These are phyloP conservation scores for Abscondita cerata DNA, from an alignment of 2,888 invertebrate genomes.

Conservation along the genomic window DNA sequence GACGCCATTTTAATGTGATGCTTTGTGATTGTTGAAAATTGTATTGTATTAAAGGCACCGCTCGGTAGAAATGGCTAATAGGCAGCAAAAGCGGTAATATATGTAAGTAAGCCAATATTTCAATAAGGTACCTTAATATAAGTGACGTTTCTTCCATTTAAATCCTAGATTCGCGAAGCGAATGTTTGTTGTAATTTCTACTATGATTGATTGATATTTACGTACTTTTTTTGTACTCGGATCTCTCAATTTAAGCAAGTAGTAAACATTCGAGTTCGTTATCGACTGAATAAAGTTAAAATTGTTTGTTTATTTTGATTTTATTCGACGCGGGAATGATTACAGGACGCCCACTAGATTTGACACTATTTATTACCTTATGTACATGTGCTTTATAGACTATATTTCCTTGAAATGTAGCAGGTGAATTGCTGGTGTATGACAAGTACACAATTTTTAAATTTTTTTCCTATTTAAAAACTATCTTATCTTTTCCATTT, in stretches of 20 bases:
- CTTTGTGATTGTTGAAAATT: conserved; percentile 46
- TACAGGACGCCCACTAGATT: conserved; percentile 49
- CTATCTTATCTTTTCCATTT: too few relatives aligned
- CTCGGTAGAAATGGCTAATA: conserved; percentile 35
- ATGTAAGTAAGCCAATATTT: conserved; percentile 18
- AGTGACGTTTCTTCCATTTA: not conserved
- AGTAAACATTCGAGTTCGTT: not conserved
- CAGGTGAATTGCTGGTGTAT: conserved; percentile 20
- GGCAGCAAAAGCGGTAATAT: conserved; percentile 26
- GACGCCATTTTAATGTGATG: conserved; percentile 58
- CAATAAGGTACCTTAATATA: not conserved
- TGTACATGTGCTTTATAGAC: conserved; percentile 45
- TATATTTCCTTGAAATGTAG: conserved; percentile 39
- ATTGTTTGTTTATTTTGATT: conserved; percentile 42
- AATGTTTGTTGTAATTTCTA: not conserved
- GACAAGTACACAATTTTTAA: too few relatives aligned
- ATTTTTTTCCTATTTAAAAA: too few relatives aligned
- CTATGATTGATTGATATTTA: not conserved
- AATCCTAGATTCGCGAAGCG: not conserved
- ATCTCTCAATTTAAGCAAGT: not conserved
- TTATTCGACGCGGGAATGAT: conserved; percentile 54
- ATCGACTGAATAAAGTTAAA: not conserved
- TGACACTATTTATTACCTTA: conserved; percentile 43
- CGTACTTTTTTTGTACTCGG: not conserved
- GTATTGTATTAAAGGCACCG: conserved; percentile 25